Evolutionary conservation across 2,797 vertebrate species (phyloP).

Genomic region (Lerista edwardsae): DNA sequence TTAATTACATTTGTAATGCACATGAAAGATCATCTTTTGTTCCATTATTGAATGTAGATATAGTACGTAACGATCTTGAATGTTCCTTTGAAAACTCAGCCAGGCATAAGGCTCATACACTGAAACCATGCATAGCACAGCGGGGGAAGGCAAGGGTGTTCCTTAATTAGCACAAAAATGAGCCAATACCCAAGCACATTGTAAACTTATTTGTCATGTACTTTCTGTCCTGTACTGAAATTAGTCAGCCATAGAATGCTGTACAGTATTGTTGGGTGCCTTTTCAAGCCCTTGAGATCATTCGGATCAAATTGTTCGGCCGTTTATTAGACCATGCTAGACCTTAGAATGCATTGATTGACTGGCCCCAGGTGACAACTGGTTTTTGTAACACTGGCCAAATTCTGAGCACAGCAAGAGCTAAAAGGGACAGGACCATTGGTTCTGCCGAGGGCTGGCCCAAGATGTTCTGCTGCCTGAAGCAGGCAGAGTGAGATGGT

Average conservation of each 20-base stretch:
- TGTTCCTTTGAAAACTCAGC: conserved; percentile 3
- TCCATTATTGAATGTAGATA: not conserved
- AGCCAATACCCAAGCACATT: not conserved
- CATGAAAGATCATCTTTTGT: not conserved
- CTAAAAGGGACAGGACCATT: too few species aligned
- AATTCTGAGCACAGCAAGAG: too few species aligned
- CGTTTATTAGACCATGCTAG: too few species aligned
- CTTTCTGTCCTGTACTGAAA: not conserved
- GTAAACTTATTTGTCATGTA: not conserved
- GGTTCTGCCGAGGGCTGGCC: too few species aligned
- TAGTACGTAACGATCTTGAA: not conserved
- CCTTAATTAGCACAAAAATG: not conserved
- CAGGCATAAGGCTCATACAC: not conserved
- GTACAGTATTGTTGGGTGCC: rapidly evolving
- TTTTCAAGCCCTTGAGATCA: not conserved
- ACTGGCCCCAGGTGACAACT: too few species aligned
- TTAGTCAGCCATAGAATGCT: not conserved
- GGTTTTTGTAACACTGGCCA: too few species aligned
- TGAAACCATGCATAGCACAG: not conserved
- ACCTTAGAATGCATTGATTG: too few species aligned
- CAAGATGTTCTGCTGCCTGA: too few species aligned
- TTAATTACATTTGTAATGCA: not conserved
- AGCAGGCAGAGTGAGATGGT: too few species aligned
- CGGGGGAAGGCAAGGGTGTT: not conserved
- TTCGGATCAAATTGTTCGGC: not conserved